phyloP scores from a whole-genome alignment of 2,113 vertebrate species.

The Cyanistes caeruleus region DNA sequence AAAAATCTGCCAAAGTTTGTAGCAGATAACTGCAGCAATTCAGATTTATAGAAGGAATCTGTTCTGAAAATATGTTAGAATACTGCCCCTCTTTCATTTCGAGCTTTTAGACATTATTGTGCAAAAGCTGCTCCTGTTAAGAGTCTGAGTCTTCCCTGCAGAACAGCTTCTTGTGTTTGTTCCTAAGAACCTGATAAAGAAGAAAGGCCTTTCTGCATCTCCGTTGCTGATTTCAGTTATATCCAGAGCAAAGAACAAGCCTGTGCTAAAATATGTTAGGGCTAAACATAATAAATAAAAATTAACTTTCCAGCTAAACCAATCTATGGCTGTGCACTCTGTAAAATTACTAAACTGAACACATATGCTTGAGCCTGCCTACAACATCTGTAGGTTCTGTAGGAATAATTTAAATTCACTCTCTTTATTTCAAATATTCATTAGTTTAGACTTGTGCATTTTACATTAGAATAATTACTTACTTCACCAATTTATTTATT shows the following conservation, averaged over 20 bases:
- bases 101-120: neutral
- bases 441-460: neutral
- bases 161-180: neutral
- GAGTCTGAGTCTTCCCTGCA: neutral
- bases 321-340: neutral
- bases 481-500: neutral
- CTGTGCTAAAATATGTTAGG: neutral
- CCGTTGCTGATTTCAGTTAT: neutral
- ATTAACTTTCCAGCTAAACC: neutral
- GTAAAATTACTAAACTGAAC: neutral
- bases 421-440: neutral
- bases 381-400: neutral
- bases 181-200: neutral
- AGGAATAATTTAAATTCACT: neutral
- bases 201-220: neutral
- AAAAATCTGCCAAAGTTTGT: slow-evolving; percentile 68
- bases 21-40: slow-evolving; percentile 48
- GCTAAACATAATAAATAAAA: neutral
- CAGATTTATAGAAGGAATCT: slow-evolving; percentile 51
- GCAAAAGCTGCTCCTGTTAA: slow-evolving; percentile 6
- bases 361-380: neutral
- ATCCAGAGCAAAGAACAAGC: neutral
- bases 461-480: neutral
- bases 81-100: neutral
- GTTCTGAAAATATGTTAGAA: slow-evolving; percentile 43